Percentiles rank a stretch among this genome's conserved stretches.
Evolutionary conservation across 2,113 vertebrate species (phyloP).

Genomic region (Melanostigma gelatinosum): DNA sequence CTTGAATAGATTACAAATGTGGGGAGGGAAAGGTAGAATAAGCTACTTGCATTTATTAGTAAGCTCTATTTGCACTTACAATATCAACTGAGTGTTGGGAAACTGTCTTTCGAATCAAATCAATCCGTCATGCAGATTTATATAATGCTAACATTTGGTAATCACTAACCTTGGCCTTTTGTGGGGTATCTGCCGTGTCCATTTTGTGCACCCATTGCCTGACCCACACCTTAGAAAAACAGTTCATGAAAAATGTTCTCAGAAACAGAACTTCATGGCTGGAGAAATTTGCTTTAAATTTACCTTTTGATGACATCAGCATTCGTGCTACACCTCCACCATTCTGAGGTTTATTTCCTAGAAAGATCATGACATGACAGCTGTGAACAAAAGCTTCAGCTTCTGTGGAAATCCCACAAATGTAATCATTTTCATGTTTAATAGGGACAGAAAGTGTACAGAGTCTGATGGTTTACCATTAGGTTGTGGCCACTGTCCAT

Average conservation of each 20-base stretch:
- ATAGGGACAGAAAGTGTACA: neutral
- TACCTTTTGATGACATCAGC: constrained; percentile 71
- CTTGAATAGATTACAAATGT: neutral
- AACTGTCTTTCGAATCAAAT: neutral
- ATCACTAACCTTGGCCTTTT: constrained; percentile 64
- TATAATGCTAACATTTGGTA: neutral
- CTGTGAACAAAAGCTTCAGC: neutral
- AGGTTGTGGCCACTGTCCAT: constrained; percentile 55
- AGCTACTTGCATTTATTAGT: neutral
- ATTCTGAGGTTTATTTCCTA: constrained; percentile 58
- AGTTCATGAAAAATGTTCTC: neutral
- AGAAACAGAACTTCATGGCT: neutral
- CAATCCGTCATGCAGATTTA: neutral
- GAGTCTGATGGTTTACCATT: constrained; percentile 50
- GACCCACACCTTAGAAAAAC: constrained; percentile 58
- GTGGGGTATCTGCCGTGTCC: constrained; percentile 58
- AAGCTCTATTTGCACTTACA: neutral
- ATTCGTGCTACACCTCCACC: constrained; percentile 49
- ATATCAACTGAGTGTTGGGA: neutral
- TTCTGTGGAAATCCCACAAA: neutral
- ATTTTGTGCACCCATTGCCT: constrained; percentile 46
- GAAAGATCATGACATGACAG: constrained; percentile 1
- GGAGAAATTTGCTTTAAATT: neutral
- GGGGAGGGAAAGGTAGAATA: neutral
- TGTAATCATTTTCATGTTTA: neutral